Evolutionary conservation across 2,888 invertebrate genomes (phyloP).

Genomic region (Troglohyphantes excavatus): DNA sequence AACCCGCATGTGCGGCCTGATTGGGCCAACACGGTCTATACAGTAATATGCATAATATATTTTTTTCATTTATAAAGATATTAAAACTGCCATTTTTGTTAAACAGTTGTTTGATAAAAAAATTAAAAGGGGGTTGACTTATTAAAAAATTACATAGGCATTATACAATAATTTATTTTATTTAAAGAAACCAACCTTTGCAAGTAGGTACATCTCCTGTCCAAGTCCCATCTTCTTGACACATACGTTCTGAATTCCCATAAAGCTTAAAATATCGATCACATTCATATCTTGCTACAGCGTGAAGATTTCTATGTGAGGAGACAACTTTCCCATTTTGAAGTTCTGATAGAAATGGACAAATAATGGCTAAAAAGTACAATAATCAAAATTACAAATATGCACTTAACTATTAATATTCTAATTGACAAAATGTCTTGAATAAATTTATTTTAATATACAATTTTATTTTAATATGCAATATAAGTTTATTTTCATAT

Average conservation of each 20-base stretch:
- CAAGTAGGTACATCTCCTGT: constrained; percentile 62
- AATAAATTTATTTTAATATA: too few species aligned
- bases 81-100: too few species aligned
- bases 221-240: constrained; percentile 73
- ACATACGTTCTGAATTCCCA: constrained; percentile 48
- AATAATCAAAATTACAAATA: background rate
- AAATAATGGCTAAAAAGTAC: constrained; percentile 47
- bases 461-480: too few species aligned
- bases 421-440: background rate
- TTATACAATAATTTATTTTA: too few species aligned
- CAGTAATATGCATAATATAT: too few species aligned
- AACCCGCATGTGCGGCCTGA: too few species aligned
- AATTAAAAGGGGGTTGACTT: too few species aligned
- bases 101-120: too few species aligned
- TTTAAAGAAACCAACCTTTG: constrained; percentile 44
- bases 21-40: too few species aligned
- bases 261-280: constrained; percentile 53
- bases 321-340: constrained; percentile 63
- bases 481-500: too few species aligned
- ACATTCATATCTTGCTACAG: constrained; percentile 66
- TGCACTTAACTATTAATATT: background rate
- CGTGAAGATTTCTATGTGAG: constrained; percentile 37
- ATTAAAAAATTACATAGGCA: too few species aligned
- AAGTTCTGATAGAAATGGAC: constrained; percentile 47
- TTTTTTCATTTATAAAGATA: too few species aligned